Evolutionary conservation across 2,113 vertebrate genomes (phyloP).

Genomic region (Ictidomys tridecemlineatus): DNA sequence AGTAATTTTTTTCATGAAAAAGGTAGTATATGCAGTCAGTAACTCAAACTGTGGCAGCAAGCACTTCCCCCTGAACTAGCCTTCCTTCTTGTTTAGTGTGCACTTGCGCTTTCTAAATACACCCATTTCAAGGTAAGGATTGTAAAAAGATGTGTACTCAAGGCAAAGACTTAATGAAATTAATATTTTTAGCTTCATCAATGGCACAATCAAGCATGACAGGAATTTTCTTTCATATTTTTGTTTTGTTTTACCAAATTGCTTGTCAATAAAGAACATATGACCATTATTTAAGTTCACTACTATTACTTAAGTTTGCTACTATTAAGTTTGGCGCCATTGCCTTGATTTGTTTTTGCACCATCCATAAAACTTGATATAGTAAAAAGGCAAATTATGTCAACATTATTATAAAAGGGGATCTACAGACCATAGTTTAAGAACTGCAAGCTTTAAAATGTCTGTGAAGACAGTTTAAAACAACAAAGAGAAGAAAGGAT

Average conservation of each 20-base stretch:
- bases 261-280: not conserved
- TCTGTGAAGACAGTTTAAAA: not conserved
- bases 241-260: not conserved
- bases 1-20: not conserved
- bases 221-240: no score
- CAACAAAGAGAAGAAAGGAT: not conserved
- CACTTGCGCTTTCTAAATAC: not conserved
- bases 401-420: not conserved
- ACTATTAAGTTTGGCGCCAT: no score
- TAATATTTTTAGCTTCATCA: not conserved
- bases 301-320: not conserved
- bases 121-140: not conserved
- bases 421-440: not conserved
- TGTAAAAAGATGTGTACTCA: not conserved
- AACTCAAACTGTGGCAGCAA: not conserved
- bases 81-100: not conserved
- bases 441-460: not conserved
- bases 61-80: not conserved
- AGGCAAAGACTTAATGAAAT: not conserved
- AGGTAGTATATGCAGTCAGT: not conserved
- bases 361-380: not conserved
- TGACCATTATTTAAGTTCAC: not conserved
- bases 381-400: not conserved
- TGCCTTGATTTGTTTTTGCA: not conserved
- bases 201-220: not conserved